Base-by-base conservation (phyloP, 2,888 invertebrate species). In the Pharmacophagus antenor region DNA sequence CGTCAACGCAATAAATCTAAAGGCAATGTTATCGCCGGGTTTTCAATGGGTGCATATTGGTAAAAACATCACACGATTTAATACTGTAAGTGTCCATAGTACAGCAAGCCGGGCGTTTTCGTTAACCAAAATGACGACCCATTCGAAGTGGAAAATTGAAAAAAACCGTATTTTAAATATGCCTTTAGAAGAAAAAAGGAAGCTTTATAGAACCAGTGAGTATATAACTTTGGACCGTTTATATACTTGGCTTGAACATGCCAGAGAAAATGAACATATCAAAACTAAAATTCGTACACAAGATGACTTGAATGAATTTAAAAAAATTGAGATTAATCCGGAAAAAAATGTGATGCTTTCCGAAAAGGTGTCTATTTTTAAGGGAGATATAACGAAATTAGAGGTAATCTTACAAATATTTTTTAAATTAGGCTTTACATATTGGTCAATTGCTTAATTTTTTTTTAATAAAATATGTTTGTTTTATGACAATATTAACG, bases 331-430 rank as follows among this genome's bases (percentile, higher is more conserved):
- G 57, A 68, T 89, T 27, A 73, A 92, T 64, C 48, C 67, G 0
- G 65, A 74, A 0, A 77, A 81, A 64, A 92, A 93, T 70, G 75
- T 75, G 31, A 66, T 69, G 0, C 70, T 95, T n/a, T 82, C 89
- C 5, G 82, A 92, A n/a, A 94, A 93, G 77, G 88, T 95, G 48
- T 93, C 94, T 7, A 81, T 95, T 62, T 95, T 93, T 88, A 87
- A 85, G 74, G 97, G 97, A 1, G 97, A 97, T 76, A 97, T 98
- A 22, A 97, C 97, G 0, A 91, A 92, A 54, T 85, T 98, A 49
- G 95, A 96, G 91, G 93, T 92, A 74, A 65, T 67, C 2, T 7
- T 49, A n/a, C 0, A 25, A 18, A 44, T 18, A 18, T n/a, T n/a
- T n/a, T n/a, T n/a, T n/a, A n/a, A n/a, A n/a, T n/a, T n/a, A n/a